A percentile compares a stretch with the other conserved stretches of the same genome.
phyloP scores from a whole-genome alignment of 2,113 vertebrate species.

The Pseudorasbora parva region DNA sequence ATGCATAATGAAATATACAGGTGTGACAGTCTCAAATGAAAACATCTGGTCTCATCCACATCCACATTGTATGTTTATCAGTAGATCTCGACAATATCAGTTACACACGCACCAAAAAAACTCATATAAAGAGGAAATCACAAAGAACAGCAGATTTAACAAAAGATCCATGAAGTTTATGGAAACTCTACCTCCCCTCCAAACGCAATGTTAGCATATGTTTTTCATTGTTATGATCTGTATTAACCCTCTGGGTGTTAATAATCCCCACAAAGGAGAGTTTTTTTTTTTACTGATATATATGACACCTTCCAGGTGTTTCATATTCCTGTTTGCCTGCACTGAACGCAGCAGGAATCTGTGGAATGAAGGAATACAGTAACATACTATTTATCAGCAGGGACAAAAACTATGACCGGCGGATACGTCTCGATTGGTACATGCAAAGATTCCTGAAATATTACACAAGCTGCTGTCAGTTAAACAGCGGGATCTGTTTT shows the following conservation, averaged over 20 bases:
- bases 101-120: background rate
- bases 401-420: background rate
- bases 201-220: conserved; percentile 40
- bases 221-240: conserved; percentile 23
- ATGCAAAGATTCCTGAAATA: conserved; percentile 37
- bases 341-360: conserved; percentile 38
- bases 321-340: conserved; percentile 26
- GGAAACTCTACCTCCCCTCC: background rate
- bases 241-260: conserved; percentile 17
- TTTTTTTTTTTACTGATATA: background rate
- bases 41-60: conserved; percentile 13
- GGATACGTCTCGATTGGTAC: conserved; percentile 7
- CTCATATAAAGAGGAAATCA: conserved; percentile 16
- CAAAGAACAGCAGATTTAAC: conserved; percentile 15
- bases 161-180: conserved; percentile 22
- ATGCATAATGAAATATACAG: conserved; percentile 10
- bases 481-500: conserved; percentile 30
- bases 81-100: conserved; percentile 5
- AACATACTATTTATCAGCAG: conserved; percentile 35
- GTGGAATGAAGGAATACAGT: conserved; percentile 21
- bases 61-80: conserved; percentile 8
- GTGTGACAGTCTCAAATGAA: background rate
- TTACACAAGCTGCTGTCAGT: conserved; percentile 47
- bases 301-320: conserved; percentile 35
- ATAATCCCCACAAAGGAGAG: conserved; percentile 14